A percentile compares a stretch with the other conserved stretches of the same genome.
phyloP scores from a whole-genome alignment of 2,797 vertebrate genomes.

The Limnodromus scolopaceus region DNA sequence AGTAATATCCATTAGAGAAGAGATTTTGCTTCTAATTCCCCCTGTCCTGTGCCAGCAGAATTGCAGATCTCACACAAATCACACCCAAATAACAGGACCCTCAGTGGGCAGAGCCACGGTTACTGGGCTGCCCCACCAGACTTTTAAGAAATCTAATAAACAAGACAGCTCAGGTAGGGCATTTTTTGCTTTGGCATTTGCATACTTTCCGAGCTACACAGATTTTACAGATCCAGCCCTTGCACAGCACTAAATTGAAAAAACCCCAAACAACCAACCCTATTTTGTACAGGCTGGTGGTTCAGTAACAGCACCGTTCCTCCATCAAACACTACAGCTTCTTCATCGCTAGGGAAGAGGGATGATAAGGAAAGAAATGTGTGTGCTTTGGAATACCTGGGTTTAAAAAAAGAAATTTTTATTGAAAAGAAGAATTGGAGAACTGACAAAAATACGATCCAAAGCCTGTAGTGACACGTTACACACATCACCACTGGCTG shows the following conservation, averaged over 20 bases:
- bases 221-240: background rate
- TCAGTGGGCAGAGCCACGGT: fast-evolving
- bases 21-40: background rate
- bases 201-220: background rate
- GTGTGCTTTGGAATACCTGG: background rate
- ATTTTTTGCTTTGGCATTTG: background rate
- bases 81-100: fast-evolving
- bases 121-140: background rate
- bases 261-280: no score
- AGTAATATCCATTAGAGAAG: background rate
- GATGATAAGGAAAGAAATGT: background rate
- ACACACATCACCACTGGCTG: fast-evolving
- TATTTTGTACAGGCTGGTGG: background rate
- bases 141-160: background rate
- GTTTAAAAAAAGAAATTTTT: background rate
- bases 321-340: background rate
- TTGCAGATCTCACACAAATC: background rate
- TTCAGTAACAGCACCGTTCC: background rate
- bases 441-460: background rate
- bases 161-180: background rate
- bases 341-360: background rate
- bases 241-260: background rate
- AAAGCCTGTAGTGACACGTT: background rate
- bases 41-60: background rate
- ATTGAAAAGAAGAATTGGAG: background rate